Evolutionary conservation across 2,888 invertebrate species (phyloP), one percentile per base, ranked within the genome.

Genomic region (Dryadula phaetusa): DNA sequence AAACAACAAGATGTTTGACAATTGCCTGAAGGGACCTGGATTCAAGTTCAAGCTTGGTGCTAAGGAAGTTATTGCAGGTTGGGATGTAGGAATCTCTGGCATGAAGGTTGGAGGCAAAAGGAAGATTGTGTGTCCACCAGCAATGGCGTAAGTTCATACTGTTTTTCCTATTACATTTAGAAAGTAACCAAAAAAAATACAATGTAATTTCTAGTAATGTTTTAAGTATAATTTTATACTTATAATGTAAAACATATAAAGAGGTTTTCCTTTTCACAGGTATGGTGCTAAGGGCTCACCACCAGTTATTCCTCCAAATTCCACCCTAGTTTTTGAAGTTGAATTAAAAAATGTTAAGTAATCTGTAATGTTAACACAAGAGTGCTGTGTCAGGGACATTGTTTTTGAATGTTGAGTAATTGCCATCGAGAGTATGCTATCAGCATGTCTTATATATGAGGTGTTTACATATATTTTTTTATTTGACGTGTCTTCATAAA

Each of bases 21-120:
- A 95, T 72, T 93, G 94, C 56, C 88, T 86, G 34, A 94, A 95
- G 74, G 98, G 98, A 0, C 95, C 95, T 20, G 98, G 98, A 0
- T 98, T 98, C 86, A 96, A 95, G 85, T 98, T 98, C 90, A 93
- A 95, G 25, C 89, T 98, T 14, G 98, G 98, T 0, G 94, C 94
- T 56, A 95, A 96, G 71, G 97, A 98, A 84, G 98, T 98, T 0
- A 98, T 98, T 80, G 95, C 95, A 76, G 98, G 97, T 14, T 98
- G 98, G 98, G 98, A 98, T 80, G 88, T 96, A 42, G 98, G 98
- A 61, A 92, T 98, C n/a, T 88, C 89, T 46, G 98, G 98, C 58
- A 99, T 99, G 99, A 98, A 97, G 90, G 95, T 98, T 67, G 98
- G 98, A 37, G 98, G 98, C 75, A 98, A 97, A 87, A 94, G 99